Evolutionary conservation across 2,797 vertebrate species (phyloP).

Genomic region (Myoxocephalus aenaeus): DNA sequence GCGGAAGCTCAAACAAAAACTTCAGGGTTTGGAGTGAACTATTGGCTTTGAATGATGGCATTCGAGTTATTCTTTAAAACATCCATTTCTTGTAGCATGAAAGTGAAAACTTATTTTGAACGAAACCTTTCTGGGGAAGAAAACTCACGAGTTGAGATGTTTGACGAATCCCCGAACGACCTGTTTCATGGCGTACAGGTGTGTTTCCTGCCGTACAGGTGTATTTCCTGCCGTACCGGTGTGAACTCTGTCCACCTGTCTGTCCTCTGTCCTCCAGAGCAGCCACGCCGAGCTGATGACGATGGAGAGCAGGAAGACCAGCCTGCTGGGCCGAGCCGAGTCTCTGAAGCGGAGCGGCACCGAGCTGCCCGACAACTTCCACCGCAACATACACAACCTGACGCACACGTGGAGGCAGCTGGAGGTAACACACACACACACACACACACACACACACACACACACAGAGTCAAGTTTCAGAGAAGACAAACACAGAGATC

Average conservation of each 20-base stretch:
- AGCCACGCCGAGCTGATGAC: slow-evolving; percentile 92
- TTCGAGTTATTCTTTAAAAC: too few relatives aligned
- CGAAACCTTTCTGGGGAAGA: too few relatives aligned
- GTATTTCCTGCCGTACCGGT: too few relatives aligned
- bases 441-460: slow-evolving; percentile 25
- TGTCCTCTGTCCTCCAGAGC: slow-evolving; percentile 81
- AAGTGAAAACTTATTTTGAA: too few relatives aligned
- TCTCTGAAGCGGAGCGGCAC: slow-evolving; percentile 89
- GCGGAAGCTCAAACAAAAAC: too few relatives aligned
- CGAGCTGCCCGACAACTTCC: slow-evolving; percentile 87
- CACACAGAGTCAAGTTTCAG: background rate
- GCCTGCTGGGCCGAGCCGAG: slow-evolving; percentile 91
- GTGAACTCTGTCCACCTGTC: background rate
- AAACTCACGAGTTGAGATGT: too few relatives aligned
- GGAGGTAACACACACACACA: slow-evolving; percentile 83
- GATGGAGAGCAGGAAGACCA: slow-evolving; percentile 89
- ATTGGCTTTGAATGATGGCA: too few relatives aligned
- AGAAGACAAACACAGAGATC: background rate
- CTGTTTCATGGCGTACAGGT: too few relatives aligned
- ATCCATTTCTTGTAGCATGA: too few relatives aligned
- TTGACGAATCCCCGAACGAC: too few relatives aligned
- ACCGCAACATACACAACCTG: slow-evolving; percentile 91
- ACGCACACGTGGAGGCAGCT: slow-evolving; percentile 94
- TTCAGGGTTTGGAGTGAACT: too few relatives aligned
- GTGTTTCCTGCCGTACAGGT: too few relatives aligned